Evolutionary conservation across 2,113 vertebrate genomes (phyloP).

Genomic region (Leptocoma aspasia): DNA sequence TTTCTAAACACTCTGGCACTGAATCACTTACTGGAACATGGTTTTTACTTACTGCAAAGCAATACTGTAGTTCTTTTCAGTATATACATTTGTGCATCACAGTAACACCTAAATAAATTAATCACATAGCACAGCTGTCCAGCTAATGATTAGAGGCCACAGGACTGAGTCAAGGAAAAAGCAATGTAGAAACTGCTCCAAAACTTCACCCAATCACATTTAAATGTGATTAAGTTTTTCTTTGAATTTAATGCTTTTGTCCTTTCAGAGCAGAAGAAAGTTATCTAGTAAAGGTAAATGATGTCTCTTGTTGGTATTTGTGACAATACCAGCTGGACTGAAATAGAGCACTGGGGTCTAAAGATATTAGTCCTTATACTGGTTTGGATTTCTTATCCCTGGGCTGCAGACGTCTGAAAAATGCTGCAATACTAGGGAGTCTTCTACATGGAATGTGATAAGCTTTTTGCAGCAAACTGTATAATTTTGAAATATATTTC

Average conservation of each 20-base stretch:
- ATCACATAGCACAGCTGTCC: slow-evolving; percentile 50
- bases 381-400: neutral
- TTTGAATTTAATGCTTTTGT: neutral
- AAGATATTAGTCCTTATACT: neutral
- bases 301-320: neutral
- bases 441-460: neutral
- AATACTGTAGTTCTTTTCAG: slow-evolving; percentile 60
- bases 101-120: slow-evolving; percentile 67
- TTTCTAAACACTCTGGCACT: slow-evolving; percentile 51
- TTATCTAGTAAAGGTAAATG: neutral
- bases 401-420: neutral
- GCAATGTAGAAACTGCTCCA: neutral
- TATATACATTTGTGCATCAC: slow-evolving; percentile 49
- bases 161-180: neutral
- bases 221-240: neutral
- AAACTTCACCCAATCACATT: neutral
- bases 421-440: neutral
- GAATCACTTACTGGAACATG: slow-evolving; percentile 54
- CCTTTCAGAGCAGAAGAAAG: neutral
- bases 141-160: slow-evolving; percentile 24
- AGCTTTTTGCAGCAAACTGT: neutral
- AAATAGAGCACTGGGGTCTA: neutral
- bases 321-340: neutral
- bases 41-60: slow-evolving; percentile 60
- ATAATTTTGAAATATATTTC: neutral